A percentile compares a stretch with the other conserved stretches of the same genome.
Conservation (phyloP, 2,888 invertebrate genomes). For the Dendrolimus houi region DNA sequence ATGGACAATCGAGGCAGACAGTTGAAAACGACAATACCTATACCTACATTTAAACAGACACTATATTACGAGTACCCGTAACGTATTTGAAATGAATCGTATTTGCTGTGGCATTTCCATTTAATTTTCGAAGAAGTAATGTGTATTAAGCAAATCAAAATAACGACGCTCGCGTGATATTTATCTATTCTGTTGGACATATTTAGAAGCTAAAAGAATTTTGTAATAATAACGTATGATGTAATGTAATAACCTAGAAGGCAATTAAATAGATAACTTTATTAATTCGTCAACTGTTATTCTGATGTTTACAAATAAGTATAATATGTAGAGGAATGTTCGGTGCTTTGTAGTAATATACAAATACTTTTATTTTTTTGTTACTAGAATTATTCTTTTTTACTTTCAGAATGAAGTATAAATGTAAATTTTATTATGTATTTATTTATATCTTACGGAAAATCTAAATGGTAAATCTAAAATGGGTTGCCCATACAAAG, state of each 20-base stretch:
- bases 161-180: constrained; percentile 56
- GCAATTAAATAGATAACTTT: constrained; percentile 24
- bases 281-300: constrained; percentile 1
- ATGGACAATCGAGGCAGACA: constrained; percentile 11
- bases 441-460: no score
- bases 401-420: no score
- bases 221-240: constrained; percentile 19
- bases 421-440: no score
- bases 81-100: constrained; percentile 50
- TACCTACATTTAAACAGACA: constrained; percentile 5
- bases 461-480: no score
- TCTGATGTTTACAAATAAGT: not conserved
- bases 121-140: constrained; percentile 26
- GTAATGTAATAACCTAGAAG: constrained; percentile 30
- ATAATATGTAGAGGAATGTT: no score
- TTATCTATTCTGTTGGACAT: constrained; percentile 32
- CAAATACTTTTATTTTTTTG: no score
- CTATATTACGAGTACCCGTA: constrained; percentile 17
- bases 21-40: not conserved
- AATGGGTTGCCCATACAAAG: no score
- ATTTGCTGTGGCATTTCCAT: constrained; percentile 51
- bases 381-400: no score
- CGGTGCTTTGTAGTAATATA: no score
- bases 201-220: constrained; percentile 39
- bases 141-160: constrained; percentile 61